Evolutionary conservation across 2,113 vertebrate genomes (phyloP), one percentile per base, ranked within the genome.

Genomic region (Gymnarchus niloticus): DNA sequence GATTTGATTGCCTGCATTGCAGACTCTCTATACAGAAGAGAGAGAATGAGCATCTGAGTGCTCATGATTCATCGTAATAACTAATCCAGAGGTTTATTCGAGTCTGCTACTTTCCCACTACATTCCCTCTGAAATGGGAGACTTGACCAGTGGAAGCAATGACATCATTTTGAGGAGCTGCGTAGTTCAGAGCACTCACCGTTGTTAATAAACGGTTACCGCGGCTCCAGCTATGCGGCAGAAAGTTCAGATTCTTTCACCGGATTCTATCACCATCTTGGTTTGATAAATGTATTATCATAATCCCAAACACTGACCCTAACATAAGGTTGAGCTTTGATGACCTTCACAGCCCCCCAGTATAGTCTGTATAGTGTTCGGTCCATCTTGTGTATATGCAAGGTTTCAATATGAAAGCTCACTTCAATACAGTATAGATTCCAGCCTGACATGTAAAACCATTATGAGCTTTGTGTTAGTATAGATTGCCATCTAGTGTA

Each of bases 401-500:
- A 56, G 44, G 48, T 77, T 10, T 48, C 69, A 37, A 37, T 56
- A 78, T 77, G 0, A 59, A 9, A n/a, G n/a, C 12, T 65, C 59
- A 65, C 59, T 1, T 28, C 25, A 28, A 65, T 28, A 61, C 0
- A 1, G 59, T 61, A 49, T 57, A 41, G 52, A 41, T 56, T 44
- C 1, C 52, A 41, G 81, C 76, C 23, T 28, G 23, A 87, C 83
- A 89, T 76, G 80, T 84, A 88, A 77, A 61, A 49, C 82, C 41
- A 41, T 44, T n/a, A 21, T 19, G 10, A 61, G 25, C 56, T 28
- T 59, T 65, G 6, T 84, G 3, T 85, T 17, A 46, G 37, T 84
- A 10, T 82, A 46, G 81, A 91, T 6, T 88, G 91, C 93, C 93
- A 92, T 89, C 94, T 93, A 90, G 91, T 94, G 94, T 46, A 23